Conservation (phyloP, 2,888 invertebrate species). For the Mythimna lalbum region DNA sequence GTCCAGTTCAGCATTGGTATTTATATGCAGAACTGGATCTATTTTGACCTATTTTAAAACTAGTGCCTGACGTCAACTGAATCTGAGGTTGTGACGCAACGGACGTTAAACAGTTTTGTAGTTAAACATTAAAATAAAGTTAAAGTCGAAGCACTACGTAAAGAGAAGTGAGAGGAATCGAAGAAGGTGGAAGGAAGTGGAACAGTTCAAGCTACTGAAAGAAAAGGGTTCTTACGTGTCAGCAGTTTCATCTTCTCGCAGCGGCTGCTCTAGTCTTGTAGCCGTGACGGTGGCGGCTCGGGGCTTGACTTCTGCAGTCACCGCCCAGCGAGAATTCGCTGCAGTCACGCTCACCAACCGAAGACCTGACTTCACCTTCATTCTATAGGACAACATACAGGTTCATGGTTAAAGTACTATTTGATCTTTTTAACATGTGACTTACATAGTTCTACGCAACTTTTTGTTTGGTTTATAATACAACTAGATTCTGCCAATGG, state of each 20-base stretch:
- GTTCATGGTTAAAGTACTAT: neutral
- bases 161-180: neutral
- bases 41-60: no score
- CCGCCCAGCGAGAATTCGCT: constrained; percentile 95
- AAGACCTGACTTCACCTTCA: constrained; percentile 97
- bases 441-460: neutral
- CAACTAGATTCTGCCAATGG: no score
- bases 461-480: neutral
- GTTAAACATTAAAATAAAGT: no score
- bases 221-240: constrained; percentile 78
- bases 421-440: neutral
- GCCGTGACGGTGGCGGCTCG: constrained; percentile 97
- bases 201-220: neutral
- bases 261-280: constrained; percentile 90
- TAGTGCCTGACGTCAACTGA: no score
- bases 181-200: neutral
- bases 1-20: no score
- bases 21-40: no score
- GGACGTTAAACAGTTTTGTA: no score
- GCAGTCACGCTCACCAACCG: constrained; percentile 96
- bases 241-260: constrained; percentile 81
- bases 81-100: no score
- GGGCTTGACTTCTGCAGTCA: constrained; percentile 96
- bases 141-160: neutral
- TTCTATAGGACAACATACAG: constrained; percentile 89